Evolutionary conservation across 2,113 vertebrate genomes (phyloP).

Genomic region (Rhadina sibilatrix): DNA sequence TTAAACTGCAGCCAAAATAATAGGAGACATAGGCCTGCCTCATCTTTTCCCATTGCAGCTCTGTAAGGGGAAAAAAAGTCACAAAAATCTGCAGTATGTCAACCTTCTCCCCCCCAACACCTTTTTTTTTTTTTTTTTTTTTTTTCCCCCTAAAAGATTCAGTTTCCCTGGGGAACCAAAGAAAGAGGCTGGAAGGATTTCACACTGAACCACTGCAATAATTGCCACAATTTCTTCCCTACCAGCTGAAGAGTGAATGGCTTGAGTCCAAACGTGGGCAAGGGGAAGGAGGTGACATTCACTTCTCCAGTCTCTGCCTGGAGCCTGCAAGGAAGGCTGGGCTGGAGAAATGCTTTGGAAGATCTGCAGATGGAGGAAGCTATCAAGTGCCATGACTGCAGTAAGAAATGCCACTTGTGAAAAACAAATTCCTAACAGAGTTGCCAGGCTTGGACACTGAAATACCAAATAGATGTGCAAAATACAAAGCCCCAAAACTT

Average conservation of each 20-base stretch:
- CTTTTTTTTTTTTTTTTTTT: not conserved
- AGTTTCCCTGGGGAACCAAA: conserved; percentile 16
- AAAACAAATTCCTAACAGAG: not conserved
- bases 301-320: not conserved
- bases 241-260: not conserved
- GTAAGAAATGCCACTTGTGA: not conserved
- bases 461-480: not conserved
- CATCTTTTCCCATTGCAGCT: not conserved
- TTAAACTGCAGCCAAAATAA: conserved; percentile 20
- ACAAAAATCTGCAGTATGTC: conserved; percentile 25
- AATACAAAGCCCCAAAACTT: not conserved
- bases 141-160: not conserved
- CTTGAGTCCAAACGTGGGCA: not conserved
- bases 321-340: not conserved
- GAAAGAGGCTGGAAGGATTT: conserved; percentile 13
- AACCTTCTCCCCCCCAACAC: rapidly evolving
- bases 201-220: conserved; percentile 20
- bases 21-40: not conserved
- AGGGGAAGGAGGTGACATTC: not conserved
- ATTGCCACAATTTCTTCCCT: not conserved
- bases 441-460: not conserved
- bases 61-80: not conserved
- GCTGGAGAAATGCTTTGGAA: not conserved
- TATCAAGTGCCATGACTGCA: not conserved
- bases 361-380: not conserved